phyloP scores from a whole-genome alignment of 2,113 vertebrate genomes.

The Strix uralensis region DNA sequence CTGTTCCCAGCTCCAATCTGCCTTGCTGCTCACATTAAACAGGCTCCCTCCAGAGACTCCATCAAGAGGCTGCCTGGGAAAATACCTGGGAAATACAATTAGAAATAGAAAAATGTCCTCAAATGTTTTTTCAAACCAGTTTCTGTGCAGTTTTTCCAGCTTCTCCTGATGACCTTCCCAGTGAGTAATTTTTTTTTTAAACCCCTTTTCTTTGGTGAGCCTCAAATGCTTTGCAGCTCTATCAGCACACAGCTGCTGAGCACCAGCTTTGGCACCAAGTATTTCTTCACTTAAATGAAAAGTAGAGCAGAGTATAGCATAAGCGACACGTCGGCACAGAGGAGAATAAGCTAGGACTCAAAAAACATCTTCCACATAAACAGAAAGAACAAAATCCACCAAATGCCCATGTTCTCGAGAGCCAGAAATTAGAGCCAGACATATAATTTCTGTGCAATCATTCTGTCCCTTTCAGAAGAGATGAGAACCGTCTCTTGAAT shows the following conservation, averaged over 20 bases:
- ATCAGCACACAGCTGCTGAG: background rate
- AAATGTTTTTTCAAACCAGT: background rate
- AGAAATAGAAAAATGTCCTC: background rate
- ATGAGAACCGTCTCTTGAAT: conserved; percentile 49
- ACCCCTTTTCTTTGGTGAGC: background rate
- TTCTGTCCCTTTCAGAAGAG: conserved; percentile 47
- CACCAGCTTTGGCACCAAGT: background rate
- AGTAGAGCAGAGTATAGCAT: background rate
- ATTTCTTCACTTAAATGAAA: background rate
- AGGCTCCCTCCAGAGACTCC: background rate
- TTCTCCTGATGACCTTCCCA: background rate
- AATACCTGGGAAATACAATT: background rate
- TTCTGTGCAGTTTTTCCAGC: background rate
- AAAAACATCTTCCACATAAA: background rate
- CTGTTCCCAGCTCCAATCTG: background rate
- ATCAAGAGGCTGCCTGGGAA: background rate
- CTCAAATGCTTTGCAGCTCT: background rate
- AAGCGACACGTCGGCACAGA: background rate
- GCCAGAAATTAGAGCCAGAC: conserved; percentile 42
- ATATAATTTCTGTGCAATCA: conserved; percentile 46
- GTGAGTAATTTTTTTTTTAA: background rate
- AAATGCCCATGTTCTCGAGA: background rate
- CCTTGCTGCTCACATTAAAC: background rate
- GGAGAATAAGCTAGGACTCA: background rate
- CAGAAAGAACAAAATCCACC: conserved; percentile 7